phyloP scores from a whole-genome alignment of 1,140 invertebrate genomes.

The Musca vetustissima region DNA sequence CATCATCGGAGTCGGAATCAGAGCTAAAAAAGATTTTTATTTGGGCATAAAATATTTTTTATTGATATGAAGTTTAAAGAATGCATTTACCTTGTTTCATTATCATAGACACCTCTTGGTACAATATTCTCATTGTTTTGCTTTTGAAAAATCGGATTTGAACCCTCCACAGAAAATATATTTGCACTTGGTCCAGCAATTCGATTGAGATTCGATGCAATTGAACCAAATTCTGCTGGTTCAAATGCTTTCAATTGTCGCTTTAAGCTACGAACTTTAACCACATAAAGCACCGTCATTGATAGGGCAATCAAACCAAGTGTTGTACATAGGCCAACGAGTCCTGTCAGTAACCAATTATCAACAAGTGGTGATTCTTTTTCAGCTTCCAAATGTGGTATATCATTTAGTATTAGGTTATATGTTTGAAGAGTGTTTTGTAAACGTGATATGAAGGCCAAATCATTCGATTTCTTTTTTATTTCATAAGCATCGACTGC shows the following conservation, averaged over 20 bases:
- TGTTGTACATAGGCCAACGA: slow-evolving; percentile 58
- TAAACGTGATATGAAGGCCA: slow-evolving; percentile 52
- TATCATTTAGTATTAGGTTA: slow-evolving; percentile 54
- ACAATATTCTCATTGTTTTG: background rate
- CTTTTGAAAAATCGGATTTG: slow-evolving; percentile 64
- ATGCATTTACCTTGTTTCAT: slow-evolving; percentile 2
- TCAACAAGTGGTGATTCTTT: slow-evolving; percentile 32
- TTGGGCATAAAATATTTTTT: no score
- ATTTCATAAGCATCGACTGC: slow-evolving; percentile 56
- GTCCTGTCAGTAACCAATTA: slow-evolving; percentile 46
- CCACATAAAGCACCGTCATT: slow-evolving; percentile 57
- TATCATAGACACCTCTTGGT: slow-evolving; percentile 1
- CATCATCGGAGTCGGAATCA: slow-evolving; percentile 20
- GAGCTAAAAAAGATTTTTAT: background rate
- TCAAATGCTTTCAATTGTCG: slow-evolving; percentile 62
- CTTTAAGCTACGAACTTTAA: slow-evolving; percentile 59
- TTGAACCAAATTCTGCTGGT: slow-evolving; percentile 64
- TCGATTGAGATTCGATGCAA: slow-evolving; percentile 62
- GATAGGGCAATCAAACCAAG: slow-evolving; percentile 57
- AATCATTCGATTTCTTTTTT: slow-evolving; percentile 53
- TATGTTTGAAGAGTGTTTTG: slow-evolving; percentile 48
- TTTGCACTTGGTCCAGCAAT: slow-evolving; percentile 67
- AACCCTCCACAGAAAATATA: slow-evolving; percentile 67
- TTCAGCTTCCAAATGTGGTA: slow-evolving; percentile 43
- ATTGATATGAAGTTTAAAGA: background rate